Base-by-base conservation (phyloP, 2,888 invertebrate species). In the Pasiphila rectangulata region DNA sequence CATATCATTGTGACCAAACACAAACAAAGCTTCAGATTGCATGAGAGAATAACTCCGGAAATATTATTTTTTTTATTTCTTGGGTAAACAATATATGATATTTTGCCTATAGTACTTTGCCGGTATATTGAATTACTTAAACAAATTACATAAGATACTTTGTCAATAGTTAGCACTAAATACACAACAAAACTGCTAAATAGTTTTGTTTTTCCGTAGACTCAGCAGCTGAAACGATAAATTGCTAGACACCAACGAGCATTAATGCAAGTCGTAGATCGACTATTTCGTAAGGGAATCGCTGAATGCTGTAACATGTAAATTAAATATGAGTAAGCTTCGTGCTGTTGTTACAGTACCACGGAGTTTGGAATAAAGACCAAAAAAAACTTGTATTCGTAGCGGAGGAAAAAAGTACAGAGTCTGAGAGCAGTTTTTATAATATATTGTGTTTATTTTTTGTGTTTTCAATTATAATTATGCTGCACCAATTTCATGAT, bases 1-100 rank as follows among this genome's bases (percentile, higher is more conserved):
- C 57, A 53, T 46, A 49, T 44, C 42, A 46, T 43, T 48, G 36
- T 37, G 43, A 46, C 46, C 40, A 38, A 46, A 41, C 47, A 50
- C 51, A 51, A 44, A 54, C 47, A 52, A 56, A 50, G 50, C 50
- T 48, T 19, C 36, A 21, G 42, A 38, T 50, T 44, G 45, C 32
- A 30, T 44, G 38, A 32, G 38, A 17, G 43, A 16, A 32, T 32
- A 29, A 45, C 45, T 29, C 15, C 30, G 35, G n/a, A 10, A 32
- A 17, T 9, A 17, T 19, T 17, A 32, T n/a, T n/a, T n/a, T n/a
- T n/a, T n/a, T n/a, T n/a, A n/a, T n/a, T n/a, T n/a, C n/a, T n/a
- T n/a, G n/a, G n/a, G n/a, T n/a, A n/a, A n/a, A n/a, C n/a, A n/a
- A n/a, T n/a, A n/a, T n/a, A n/a, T n/a, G n/a, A n/a, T n/a, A n/a